phyloP scores from a whole-genome alignment of 2,888 invertebrate species.

The Brachyptera putata region DNA sequence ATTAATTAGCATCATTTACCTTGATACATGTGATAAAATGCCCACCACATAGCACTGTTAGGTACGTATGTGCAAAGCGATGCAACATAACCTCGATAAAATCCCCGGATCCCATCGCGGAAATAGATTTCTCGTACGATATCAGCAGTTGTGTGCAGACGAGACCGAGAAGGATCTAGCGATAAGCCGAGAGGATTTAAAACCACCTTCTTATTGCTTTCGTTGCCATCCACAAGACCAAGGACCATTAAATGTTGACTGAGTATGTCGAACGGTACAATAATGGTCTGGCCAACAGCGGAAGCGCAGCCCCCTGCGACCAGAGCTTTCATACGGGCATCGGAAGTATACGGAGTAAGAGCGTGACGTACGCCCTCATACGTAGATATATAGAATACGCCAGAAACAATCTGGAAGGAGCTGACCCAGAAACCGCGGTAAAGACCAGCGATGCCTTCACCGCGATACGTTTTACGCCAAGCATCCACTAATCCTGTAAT shows the following conservation, averaged over 20 bases:
- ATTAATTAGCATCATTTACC: slow-evolving; percentile 60
- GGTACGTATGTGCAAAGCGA: slow-evolving; percentile 92
- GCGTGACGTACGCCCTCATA: slow-evolving; percentile 88
- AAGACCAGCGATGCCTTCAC: slow-evolving; percentile 81
- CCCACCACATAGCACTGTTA: slow-evolving; percentile 98
- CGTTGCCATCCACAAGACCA: slow-evolving; percentile 51
- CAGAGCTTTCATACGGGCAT: slow-evolving; percentile 68
- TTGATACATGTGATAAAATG: slow-evolving; percentile 88
- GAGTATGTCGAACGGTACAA: slow-evolving; percentile 94
- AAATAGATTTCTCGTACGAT: slow-evolving; percentile 74
- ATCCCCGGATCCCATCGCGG: slow-evolving; percentile 79
- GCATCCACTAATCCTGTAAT: slow-evolving; percentile 75
- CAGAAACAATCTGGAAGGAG: slow-evolving; percentile 69
- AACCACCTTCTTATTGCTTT: slow-evolving; percentile 43
- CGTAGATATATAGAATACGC: slow-evolving; percentile 88
- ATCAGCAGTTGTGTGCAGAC: slow-evolving; percentile 64
- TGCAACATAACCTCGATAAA: slow-evolving; percentile 90
- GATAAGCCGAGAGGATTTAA: slow-evolving; percentile 74
- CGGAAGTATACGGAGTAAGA: slow-evolving; percentile 61
- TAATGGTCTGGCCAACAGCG: slow-evolving; percentile 87
- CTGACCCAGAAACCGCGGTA: slow-evolving; percentile 96
- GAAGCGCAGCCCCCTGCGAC: slow-evolving; percentile 90
- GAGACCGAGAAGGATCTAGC: slow-evolving; percentile 57
- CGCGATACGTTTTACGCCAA: slow-evolving; percentile 75
- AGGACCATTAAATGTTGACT: slow-evolving; percentile 96